Base-by-base conservation (phyloP, 1,140 invertebrate genomes). In the Halesus radiatus region DNA sequence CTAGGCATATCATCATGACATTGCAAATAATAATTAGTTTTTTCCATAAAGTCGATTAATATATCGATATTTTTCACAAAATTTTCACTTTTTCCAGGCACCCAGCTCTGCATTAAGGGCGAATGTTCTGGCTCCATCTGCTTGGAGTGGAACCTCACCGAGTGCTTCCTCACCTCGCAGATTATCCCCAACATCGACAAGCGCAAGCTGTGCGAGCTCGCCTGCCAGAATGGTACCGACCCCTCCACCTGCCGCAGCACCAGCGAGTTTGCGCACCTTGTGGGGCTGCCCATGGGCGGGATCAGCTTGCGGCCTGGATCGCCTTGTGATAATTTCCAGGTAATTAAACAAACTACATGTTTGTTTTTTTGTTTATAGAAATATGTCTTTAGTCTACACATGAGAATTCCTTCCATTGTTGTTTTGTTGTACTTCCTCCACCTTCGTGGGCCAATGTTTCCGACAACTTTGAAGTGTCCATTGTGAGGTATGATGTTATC, bases 271-370 rank as follows among this genome's bases (percentile, higher is more conserved):
- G 94, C 94, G 4, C 87, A 92, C 10, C 85, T 90, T 8, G 94
- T 96, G 23, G 94, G 94, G 37, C 88, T 97, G 79, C 95, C 96
- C 0, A 87, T 90, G 1, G 97, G 96, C 4, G 97, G 97, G 3
- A 96, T 98, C 76, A 96, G 95, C 84, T 89, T 98, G 37, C 91
- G 96, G 77, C 95, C 97, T 76, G 98, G 98, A 32, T 98, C 98
- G 62, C 98, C 98, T 0, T 99, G 98, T 89, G 98, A 99, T 88
- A 98, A 99, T 89, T 99, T 98, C 90, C 96, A 97, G 91, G 97
- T 45, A 45, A 45, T 45, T 13, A 45, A 45, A 45, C 10, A 45
- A 45, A 45, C 37, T 1, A 45, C 6, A 6, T 1, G 0, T 32
- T 3, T 32, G 32, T 32, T 1, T 6, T 1, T 32, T 5, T 7